Evolutionary conservation across 1,140 invertebrate species (phyloP).

Genomic region (Steinernema feltiae): DNA sequence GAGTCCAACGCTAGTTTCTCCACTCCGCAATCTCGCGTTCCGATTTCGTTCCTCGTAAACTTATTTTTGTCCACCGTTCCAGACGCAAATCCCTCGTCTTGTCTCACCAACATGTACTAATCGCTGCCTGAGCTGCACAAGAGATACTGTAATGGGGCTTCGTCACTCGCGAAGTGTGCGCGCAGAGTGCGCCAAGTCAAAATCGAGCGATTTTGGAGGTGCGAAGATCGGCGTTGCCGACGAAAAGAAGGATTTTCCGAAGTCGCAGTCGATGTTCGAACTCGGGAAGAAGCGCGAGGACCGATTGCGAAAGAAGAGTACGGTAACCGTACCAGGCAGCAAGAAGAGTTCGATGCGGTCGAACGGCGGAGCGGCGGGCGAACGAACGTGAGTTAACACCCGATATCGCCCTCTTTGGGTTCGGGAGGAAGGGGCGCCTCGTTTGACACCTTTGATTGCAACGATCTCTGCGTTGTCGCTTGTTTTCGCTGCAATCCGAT

Average conservation of each 20-base stretch:
- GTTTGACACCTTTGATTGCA: neutral
- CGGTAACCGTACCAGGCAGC: neutral
- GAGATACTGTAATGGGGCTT: neutral
- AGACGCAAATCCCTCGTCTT: too few relatives aligned
- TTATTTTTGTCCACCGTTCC: too few relatives aligned
- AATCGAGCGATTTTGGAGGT: neutral
- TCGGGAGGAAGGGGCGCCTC: neutral
- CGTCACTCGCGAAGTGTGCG: neutral
- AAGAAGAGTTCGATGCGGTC: neutral
- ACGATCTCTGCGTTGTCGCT: neutral
- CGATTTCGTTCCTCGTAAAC: too few relatives aligned
- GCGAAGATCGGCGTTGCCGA: neutral
- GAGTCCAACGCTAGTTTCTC: too few relatives aligned
- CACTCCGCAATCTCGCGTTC: neutral
- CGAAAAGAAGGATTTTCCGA: neutral
- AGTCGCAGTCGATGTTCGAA: constrained; percentile 8
- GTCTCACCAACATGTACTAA: neutral
- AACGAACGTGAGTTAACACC: neutral
- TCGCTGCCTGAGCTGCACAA: neutral
- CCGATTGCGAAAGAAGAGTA: neutral
- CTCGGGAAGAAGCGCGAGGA: neutral
- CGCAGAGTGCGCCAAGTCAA: neutral
- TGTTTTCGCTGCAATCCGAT: neutral
- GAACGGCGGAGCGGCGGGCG: neutral
- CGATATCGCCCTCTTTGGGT: neutral